Evolutionary conservation across 1,140 invertebrate genomes (phyloP).

Genomic region (Trachymyrmex cornetzi): DNA sequence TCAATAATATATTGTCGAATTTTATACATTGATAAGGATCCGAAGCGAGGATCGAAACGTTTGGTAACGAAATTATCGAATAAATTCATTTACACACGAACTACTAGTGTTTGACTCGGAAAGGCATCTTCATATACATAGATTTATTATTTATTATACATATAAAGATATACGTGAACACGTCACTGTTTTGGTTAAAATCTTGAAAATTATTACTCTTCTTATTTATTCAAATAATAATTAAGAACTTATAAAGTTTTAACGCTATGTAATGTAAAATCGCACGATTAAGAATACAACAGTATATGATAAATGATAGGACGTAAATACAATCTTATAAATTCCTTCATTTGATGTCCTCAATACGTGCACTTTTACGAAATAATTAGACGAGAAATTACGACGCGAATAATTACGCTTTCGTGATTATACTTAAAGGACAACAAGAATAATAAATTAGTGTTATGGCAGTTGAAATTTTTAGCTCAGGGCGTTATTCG

Average conservation of each 20-base stretch:
- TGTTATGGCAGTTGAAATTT: slow-evolving; percentile 12
- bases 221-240: slow-evolving; percentile 11
- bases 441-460: background rate
- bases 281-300: background rate
- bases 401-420: background rate
- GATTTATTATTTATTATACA: slow-evolving; percentile 7
- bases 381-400: slow-evolving; percentile 16
- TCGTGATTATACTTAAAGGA: slow-evolving; percentile 1
- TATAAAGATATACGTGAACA: background rate
- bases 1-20: too few species aligned
- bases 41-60: too few species aligned
- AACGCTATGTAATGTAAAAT: background rate
- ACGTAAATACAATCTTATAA: slow-evolving; percentile 3
- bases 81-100: too few species aligned
- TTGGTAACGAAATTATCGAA: too few species aligned
- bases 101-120: too few species aligned
- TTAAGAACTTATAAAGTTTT: background rate
- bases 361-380: background rate
- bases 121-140: too few species aligned
- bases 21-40: too few species aligned
- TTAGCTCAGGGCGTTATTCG: background rate
- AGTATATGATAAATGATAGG: background rate
- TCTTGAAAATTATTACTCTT: background rate
- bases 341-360: background rate
- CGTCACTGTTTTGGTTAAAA: background rate